These are phyloP conservation scores for Eupsilia transversa DNA, from an alignment of 2,888 invertebrate species.

Conservation along the genomic window DNA sequence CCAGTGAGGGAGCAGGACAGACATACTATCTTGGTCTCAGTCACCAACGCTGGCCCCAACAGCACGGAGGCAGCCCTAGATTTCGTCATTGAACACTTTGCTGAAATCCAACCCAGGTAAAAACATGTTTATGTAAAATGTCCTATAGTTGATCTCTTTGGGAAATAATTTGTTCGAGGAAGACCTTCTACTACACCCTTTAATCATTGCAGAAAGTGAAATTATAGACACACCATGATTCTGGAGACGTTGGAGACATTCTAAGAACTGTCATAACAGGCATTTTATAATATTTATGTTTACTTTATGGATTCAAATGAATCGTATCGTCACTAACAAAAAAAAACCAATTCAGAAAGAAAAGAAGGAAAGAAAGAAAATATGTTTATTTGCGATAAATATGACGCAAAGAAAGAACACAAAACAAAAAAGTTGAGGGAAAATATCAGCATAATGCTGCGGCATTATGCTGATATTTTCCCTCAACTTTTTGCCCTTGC, in stretches of 20 bases:
- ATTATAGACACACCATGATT: background rate
- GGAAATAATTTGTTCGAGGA: background rate
- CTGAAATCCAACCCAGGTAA: conserved; percentile 82
- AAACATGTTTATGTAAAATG: background rate
- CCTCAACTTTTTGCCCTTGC: too few relatives aligned
- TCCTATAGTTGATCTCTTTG: background rate
- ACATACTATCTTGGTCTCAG: conserved; percentile 82
- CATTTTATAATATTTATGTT: background rate
- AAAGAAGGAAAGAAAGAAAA: too few relatives aligned
- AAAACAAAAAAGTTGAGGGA: too few relatives aligned
- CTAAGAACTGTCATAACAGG: background rate
- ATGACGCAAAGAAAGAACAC: too few relatives aligned
- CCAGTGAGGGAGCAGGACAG: conserved; percentile 85
- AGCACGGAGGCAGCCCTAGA: conserved; percentile 85
- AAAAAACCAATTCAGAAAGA: background rate
- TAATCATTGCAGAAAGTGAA: background rate
- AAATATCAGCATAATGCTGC: too few relatives aligned
- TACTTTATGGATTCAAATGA: background rate
- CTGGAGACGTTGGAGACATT: background rate
- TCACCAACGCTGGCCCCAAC: conserved; percentile 84
- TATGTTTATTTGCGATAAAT: too few relatives aligned
- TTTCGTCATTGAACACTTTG: conserved; percentile 84
- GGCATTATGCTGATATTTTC: too few relatives aligned
- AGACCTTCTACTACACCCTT: background rate
- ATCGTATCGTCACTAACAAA: background rate